These are phyloP conservation scores for Drosophila eugracilis DNA, from an alignment of 1,140 invertebrate genomes.

Conservation along the genomic window DNA sequence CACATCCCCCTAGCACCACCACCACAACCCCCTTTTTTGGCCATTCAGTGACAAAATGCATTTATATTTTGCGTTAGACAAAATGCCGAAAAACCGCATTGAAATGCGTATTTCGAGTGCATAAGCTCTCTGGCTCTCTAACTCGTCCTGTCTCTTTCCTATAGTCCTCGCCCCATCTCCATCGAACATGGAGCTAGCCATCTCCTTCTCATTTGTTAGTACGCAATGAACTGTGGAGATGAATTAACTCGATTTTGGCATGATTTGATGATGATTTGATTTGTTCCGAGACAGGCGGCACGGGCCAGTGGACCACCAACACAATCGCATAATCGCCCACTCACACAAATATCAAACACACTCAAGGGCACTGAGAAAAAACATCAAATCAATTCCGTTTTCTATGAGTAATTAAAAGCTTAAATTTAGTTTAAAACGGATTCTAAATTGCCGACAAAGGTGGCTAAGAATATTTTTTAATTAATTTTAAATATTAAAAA, in stretches of 20 bases:
- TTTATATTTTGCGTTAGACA: conserved; percentile 63
- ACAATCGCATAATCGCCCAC: conserved; percentile 12
- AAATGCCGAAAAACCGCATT: conserved; percentile 55
- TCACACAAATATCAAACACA: conserved; percentile 2
- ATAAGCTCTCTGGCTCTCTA: conserved; percentile 40
- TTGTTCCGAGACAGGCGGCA: conserved; percentile 48
- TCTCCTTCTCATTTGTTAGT: conserved; percentile 55
- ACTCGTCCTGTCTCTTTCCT: background rate
- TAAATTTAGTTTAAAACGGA: too few relatives aligned
- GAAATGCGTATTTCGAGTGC: conserved; percentile 47
- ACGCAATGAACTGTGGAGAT: conserved; percentile 69
- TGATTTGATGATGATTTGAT: conserved; percentile 82
- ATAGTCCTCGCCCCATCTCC: background rate
- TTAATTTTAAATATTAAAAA: too few relatives aligned
- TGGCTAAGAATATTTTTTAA: too few relatives aligned
- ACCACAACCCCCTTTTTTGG: conserved; percentile 4
- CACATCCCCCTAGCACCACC: background rate
- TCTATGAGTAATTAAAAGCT: too few relatives aligned
- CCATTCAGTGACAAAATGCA: conserved; percentile 61
- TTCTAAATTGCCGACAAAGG: too few relatives aligned
- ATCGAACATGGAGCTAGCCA: background rate
- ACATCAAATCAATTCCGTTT: too few relatives aligned
- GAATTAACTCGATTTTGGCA: conserved; percentile 76
- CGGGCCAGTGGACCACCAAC: conserved; percentile 26
- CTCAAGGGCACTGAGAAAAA: background rate